A percentile compares a stretch with the other conserved stretches of the same genome.
Conservation (phyloP, 2,888 invertebrate species). For the Idaea dimidiata region DNA sequence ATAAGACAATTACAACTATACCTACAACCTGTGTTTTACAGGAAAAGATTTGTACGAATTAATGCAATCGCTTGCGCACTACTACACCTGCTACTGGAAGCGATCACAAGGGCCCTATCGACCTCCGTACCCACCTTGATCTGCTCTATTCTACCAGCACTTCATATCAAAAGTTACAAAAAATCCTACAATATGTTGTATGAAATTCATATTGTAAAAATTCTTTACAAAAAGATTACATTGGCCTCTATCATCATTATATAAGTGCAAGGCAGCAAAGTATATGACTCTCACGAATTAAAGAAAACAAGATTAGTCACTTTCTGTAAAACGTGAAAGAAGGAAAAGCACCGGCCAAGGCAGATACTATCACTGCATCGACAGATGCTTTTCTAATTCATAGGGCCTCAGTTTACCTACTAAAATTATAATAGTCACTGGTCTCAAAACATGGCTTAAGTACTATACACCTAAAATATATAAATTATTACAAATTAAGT, state of each 20-base stretch:
- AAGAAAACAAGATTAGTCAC: slow-evolving; percentile 74
- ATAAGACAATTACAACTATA: slow-evolving; percentile 76
- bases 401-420: slow-evolving; percentile 66
- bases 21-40: slow-evolving; percentile 72
- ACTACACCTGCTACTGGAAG: slow-evolving; percentile 41
- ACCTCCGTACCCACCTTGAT: slow-evolving; percentile 74
- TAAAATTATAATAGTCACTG: slow-evolving; percentile 80
- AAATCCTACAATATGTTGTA: slow-evolving; percentile 68
- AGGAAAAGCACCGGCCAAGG: slow-evolving; percentile 70
- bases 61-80: slow-evolving; percentile 61
- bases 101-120: slow-evolving; percentile 59
- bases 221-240: slow-evolving; percentile 68
- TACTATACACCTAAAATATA: slow-evolving; percentile 81
- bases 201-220: slow-evolving; percentile 66
- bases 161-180: slow-evolving; percentile 80
- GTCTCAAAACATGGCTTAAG: slow-evolving; percentile 81
- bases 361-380: slow-evolving; percentile 38
- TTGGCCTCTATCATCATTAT: slow-evolving; percentile 62
- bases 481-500: slow-evolving; percentile 82
- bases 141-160: slow-evolving; percentile 74
- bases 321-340: slow-evolving; percentile 68
- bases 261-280: slow-evolving; percentile 62
- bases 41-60: slow-evolving; percentile 74
- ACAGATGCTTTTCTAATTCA: slow-evolving; percentile 63
- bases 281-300: slow-evolving; percentile 57